These are phyloP conservation scores for Tenualosa thibaudeaui DNA, from an alignment of 2,797 vertebrate species.

Conservation along the genomic window DNA sequence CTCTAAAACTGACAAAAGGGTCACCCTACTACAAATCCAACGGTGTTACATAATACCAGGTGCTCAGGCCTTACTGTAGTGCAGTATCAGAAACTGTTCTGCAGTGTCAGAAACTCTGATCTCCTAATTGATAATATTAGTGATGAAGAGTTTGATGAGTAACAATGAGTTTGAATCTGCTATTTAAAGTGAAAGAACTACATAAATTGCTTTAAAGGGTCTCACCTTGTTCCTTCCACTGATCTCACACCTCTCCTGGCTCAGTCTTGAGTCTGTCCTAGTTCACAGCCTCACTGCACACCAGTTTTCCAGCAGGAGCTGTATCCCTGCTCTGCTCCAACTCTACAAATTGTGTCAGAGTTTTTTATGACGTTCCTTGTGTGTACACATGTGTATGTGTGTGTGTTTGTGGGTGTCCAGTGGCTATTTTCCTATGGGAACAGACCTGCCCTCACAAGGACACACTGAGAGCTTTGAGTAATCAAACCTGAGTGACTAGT, in stretches of 20 bases:
- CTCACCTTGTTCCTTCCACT: background rate
- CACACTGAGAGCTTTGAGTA: background rate
- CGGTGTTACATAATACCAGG: no score
- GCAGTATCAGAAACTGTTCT: no score
- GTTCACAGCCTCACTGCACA: background rate
- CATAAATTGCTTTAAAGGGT: background rate
- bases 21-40: no score
- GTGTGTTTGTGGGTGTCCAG: slow-evolving; percentile 26
- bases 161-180: no score
- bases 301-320: background rate
- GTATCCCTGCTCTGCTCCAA: background rate
- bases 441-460: slow-evolving; percentile 36
- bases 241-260: background rate
- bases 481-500: slow-evolving; percentile 25
- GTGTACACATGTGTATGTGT: background rate
- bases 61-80: no score
- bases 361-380: background rate
- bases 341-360: background rate
- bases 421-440: slow-evolving; percentile 33
- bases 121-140: no score
- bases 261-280: background rate
- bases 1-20: no score
- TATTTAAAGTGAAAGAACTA: background rate
- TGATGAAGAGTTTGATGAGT: no score
- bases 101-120: no score